phyloP scores from a whole-genome alignment of 2,888 invertebrate species.

The Aleiodes alternator region DNA sequence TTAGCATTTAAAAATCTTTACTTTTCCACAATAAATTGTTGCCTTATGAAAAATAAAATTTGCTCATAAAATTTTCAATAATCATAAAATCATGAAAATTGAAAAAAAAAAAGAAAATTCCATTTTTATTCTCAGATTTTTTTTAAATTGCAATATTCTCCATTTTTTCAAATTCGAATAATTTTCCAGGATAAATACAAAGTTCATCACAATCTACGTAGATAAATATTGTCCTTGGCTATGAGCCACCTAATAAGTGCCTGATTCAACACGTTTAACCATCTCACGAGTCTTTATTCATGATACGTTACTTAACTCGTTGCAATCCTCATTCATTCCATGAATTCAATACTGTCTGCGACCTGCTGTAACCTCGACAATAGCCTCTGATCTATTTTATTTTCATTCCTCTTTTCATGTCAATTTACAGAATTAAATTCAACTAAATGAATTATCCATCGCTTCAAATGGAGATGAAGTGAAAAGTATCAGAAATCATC shows the following conservation, averaged over 20 bases:
- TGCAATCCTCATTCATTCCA: constrained; percentile 1
- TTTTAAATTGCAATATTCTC: too few relatives aligned
- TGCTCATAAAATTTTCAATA: too few relatives aligned
- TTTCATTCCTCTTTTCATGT: neutral
- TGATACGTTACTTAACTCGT: constrained; percentile 46
- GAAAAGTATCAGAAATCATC: neutral
- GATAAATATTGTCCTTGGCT: constrained; percentile 51
- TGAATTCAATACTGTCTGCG: constrained; percentile 17
- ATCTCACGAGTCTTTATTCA: constrained; percentile 39
- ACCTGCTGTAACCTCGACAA: constrained; percentile 4
- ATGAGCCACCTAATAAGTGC: constrained; percentile 52
- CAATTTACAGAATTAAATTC: constrained; percentile 16
- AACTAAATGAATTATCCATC: neutral
- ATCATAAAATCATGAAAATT: too few relatives aligned
- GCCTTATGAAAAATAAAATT: too few relatives aligned
- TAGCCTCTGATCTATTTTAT: constrained; percentile 1
- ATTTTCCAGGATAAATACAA: neutral
- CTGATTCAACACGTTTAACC: constrained; percentile 54
- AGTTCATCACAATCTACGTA: constrained; percentile 40
- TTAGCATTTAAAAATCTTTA: too few relatives aligned
- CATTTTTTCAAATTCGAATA: neutral
- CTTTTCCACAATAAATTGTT: too few relatives aligned
- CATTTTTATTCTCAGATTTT: too few relatives aligned
- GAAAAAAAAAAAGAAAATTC: too few relatives aligned
- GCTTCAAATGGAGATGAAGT: neutral